Percentiles rank a stretch among this genome's conserved stretches.
Conservation (phyloP, 2,797 vertebrate species). For the Cheirogaleus major region DNA sequence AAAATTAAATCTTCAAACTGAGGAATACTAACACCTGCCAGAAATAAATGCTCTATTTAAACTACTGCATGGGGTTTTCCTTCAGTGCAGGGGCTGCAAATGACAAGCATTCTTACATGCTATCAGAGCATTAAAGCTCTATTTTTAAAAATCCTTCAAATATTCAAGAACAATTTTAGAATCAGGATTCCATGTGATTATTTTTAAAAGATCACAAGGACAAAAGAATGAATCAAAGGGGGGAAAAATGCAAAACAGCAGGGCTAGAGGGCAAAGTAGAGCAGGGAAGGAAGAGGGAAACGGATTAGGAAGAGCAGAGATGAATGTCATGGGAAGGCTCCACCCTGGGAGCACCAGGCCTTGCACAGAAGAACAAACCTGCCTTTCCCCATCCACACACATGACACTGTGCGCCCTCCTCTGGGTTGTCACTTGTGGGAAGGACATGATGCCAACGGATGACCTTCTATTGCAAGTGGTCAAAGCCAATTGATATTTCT, state of each 20-base stretch:
- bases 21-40: background rate
- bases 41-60: background rate
- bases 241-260: background rate
- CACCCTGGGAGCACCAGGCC: fast-evolving
- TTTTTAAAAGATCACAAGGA: slow-evolving; percentile 37
- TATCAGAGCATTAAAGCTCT: background rate
- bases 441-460: fast-evolving
- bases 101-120: background rate
- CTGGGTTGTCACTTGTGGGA: fast-evolving
- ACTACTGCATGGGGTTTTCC: background rate
- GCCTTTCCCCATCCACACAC: fast-evolving
- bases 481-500: background rate
- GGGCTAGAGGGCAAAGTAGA: background rate
- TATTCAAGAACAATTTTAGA: slow-evolving; percentile 29
- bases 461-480: fast-evolving
- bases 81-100: background rate
- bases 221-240: slow-evolving; percentile 23
- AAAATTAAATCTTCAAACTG: slow-evolving; percentile 12
- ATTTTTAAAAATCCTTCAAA: slow-evolving; percentile 49
- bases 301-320: too few species aligned
- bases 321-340: fast-evolving
- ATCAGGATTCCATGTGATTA: slow-evolving; percentile 19
- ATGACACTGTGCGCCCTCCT: too few species aligned
- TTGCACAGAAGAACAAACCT: background rate
- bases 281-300: background rate